These are phyloP conservation scores for Odobenus rosmarus DNA, from an alignment of 2,113 vertebrate species.

Conservation along the genomic window DNA sequence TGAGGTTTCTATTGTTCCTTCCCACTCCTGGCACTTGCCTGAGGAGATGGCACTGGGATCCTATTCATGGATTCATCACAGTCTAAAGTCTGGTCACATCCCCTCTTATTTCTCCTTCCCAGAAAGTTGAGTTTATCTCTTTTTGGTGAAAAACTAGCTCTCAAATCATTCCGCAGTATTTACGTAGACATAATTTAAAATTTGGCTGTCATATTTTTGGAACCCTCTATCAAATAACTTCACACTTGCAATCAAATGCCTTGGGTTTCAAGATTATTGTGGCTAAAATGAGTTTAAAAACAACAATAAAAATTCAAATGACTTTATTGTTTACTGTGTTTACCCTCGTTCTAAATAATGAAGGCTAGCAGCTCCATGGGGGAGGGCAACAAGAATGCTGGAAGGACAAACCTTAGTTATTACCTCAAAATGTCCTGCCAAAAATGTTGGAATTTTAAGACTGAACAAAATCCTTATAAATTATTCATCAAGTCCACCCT, in stretches of 20 bases:
- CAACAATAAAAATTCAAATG: constrained; percentile 63
- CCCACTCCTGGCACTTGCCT: neutral
- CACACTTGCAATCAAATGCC: constrained; percentile 30
- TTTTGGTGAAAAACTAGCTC: constrained; percentile 28
- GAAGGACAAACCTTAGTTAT: constrained; percentile 24
- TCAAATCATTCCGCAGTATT: constrained; percentile 31
- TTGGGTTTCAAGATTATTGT: constrained; percentile 51
- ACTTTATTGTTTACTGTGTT: constrained; percentile 35
- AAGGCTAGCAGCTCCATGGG: neutral
- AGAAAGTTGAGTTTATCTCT: neutral
- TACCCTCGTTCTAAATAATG: neutral
- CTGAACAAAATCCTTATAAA: constrained; percentile 52
- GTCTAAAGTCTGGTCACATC: neutral
- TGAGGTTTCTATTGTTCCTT: neutral
- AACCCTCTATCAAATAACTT: constrained; percentile 44
- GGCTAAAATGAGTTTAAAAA: constrained; percentile 55
- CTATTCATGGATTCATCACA: neutral
- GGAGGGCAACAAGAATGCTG: neutral
- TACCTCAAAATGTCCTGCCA: constrained; percentile 60
- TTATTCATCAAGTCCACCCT: constrained; percentile 56
- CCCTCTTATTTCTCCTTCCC: neutral
- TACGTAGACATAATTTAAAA: constrained; percentile 39
- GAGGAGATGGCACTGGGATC: neutral
- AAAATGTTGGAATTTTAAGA: constrained; percentile 58
- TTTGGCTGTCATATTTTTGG: constrained; percentile 35